Evolutionary conservation across 2,888 invertebrate genomes (phyloP).

Genomic region (Drosophila hamatofila): DNA sequence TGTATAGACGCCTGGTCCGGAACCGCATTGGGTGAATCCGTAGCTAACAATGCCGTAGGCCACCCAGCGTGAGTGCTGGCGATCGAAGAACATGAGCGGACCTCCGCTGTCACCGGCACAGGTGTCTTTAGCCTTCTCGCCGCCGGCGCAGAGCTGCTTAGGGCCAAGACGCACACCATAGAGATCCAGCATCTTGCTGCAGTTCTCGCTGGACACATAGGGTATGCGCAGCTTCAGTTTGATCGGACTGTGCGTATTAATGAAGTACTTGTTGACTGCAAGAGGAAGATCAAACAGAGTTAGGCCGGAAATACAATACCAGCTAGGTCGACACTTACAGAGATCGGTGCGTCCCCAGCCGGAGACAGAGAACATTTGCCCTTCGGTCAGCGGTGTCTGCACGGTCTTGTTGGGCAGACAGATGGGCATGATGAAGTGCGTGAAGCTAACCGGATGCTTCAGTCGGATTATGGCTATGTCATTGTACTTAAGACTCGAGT

Average conservation of each 20-base stretch:
- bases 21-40: constrained; percentile 88
- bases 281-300: constrained; percentile 1
- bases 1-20: constrained; percentile 90
- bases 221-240: constrained; percentile 89
- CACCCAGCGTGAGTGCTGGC: constrained; percentile 86
- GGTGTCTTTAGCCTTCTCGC: constrained; percentile 89
- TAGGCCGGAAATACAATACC: neutral
- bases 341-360: constrained; percentile 88
- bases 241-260: constrained; percentile 86
- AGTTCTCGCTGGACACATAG: constrained; percentile 86
- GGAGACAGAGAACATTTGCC: constrained; percentile 87
- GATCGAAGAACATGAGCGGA: constrained; percentile 88
- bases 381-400: constrained; percentile 83
- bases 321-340: constrained; percentile 66
- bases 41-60: constrained; percentile 89
- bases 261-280: constrained; percentile 83
- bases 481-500: constrained; percentile 86
- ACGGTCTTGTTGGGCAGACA: constrained; percentile 85
- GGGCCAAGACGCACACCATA: constrained; percentile 86
- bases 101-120: constrained; percentile 91
- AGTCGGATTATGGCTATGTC: constrained; percentile 87
- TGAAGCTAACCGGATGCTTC: constrained; percentile 80
- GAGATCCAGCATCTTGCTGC: constrained; percentile 86
- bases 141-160: constrained; percentile 90
- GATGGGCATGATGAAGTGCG: constrained; percentile 88